phyloP scores from a whole-genome alignment of 2,888 invertebrate genomes.

The Zootermopsis nevadensis region DNA sequence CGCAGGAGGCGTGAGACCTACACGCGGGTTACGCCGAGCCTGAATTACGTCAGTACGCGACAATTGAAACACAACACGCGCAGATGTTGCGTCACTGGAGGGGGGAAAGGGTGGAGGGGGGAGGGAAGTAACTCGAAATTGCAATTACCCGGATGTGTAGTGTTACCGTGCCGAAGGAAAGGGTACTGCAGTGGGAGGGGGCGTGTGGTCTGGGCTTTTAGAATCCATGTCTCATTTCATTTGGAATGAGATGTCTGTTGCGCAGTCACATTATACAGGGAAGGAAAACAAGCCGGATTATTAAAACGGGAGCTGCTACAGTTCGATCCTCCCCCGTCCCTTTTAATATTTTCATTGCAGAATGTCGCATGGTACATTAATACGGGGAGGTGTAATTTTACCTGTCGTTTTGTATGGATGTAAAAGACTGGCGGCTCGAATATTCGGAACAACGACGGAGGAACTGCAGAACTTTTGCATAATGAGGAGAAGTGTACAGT shows the following conservation, averaged over 20 bases:
- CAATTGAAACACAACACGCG: slow-evolving; percentile 38
- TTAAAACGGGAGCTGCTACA: not conserved
- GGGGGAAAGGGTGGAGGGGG: slow-evolving; percentile 15
- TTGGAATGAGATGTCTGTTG: slow-evolving; percentile 19
- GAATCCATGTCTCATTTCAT: slow-evolving; percentile 38
- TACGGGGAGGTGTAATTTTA: no score
- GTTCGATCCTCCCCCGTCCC: not conserved
- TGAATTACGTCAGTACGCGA: not conserved
- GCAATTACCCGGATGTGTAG: slow-evolving; percentile 47
- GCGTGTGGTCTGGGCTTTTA: slow-evolving; percentile 26
- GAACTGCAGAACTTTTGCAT: no score
- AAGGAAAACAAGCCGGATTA: not conserved
- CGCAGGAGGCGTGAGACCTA: not conserved
- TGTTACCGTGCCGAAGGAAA: slow-evolving; percentile 25
- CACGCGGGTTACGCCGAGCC: not conserved
- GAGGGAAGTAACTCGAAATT: slow-evolving; percentile 44
- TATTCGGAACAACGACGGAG: no score
- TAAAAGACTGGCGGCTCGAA: no score
- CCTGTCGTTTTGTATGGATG: no score
- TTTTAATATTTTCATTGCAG: not conserved
- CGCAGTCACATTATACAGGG: not conserved
- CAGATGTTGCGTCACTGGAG: slow-evolving; percentile 31
- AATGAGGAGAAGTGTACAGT: no score
- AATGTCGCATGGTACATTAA: no score
- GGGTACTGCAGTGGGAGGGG: not conserved